Conservation (phyloP, 2,888 invertebrate species). For the Ditula angustiorana region DNA sequence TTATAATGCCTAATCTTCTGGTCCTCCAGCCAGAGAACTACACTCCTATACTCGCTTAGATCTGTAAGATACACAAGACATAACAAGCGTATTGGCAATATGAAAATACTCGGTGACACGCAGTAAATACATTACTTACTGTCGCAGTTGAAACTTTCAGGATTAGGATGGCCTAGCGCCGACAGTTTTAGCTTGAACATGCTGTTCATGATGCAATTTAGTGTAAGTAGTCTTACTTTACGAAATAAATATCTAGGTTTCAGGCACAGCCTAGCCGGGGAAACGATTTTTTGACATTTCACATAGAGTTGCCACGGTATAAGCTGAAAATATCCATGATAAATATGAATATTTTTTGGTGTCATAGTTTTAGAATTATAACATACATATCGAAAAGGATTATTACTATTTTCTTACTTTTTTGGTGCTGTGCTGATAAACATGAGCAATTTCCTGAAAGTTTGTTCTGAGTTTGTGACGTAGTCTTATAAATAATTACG, state of each 20-base stretch:
- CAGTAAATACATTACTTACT: conserved; percentile 78
- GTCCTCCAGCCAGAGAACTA: conserved; percentile 96
- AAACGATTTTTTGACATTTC: neutral
- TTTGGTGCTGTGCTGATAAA: too few species aligned
- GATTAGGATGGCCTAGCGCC: conserved; percentile 91
- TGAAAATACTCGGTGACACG: conserved; percentile 1
- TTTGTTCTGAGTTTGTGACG: too few species aligned
- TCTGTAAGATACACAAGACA: conserved; percentile 85
- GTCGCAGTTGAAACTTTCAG: conserved; percentile 88
- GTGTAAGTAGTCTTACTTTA: conserved; percentile 3
- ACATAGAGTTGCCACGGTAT: neutral
- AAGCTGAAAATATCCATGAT: too few species aligned
- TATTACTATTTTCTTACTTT: too few species aligned
- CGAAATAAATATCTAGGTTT: neutral
- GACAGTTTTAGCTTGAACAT: conserved; percentile 92
- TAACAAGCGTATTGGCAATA: neutral
- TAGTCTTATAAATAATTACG: too few species aligned
- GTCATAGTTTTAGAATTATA: too few species aligned
- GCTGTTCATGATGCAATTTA: conserved; percentile 58
- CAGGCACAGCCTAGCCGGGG: neutral
- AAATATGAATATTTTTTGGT: too few species aligned
- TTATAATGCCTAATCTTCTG: conserved; percentile 96
- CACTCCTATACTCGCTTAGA: conserved; percentile 90
- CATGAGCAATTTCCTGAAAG: too few species aligned
- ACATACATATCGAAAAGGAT: too few species aligned